Percentiles rank a stretch among this genome's conserved stretches.
Conservation (phyloP, 2,797 vertebrate genomes). For the Sebastes diploproa region DNA sequence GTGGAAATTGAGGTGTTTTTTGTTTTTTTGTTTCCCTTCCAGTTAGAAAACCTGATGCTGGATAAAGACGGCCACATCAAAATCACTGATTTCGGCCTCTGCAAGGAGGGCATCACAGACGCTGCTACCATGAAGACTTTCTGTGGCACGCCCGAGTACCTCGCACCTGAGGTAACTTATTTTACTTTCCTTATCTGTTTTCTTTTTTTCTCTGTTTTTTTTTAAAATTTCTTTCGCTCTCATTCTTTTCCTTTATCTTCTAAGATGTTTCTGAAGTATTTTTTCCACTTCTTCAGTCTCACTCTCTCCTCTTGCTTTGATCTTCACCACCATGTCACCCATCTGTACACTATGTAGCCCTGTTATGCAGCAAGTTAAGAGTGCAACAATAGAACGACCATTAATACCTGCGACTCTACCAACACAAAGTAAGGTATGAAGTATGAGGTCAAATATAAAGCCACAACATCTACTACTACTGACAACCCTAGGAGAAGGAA, state of each 20-base stretch:
- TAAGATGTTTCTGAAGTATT: neutral
- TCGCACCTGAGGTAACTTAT: conserved; percentile 91
- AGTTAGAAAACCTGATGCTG: conserved; percentile 98
- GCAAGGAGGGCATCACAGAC: conserved; percentile 98
- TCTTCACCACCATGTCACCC: neutral
- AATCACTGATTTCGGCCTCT: conserved; percentile 98
- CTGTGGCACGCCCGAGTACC: conserved; percentile 96
- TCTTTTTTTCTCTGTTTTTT: neutral
- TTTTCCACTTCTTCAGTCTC: neutral
- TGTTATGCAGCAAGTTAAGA: neutral
- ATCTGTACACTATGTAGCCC: neutral
- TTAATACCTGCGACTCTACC: neutral
- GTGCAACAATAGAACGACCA: neutral
- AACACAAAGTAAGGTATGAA: neutral
- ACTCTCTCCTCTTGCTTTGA: neutral
- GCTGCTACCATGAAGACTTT: conserved; percentile 99
- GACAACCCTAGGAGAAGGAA: neutral
- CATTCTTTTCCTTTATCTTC: neutral
- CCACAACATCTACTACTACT: neutral
- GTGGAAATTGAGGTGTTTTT: conserved; percentile 12
- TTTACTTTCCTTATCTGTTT: neutral
- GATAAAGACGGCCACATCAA: conserved; percentile 99
- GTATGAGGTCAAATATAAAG: neutral
- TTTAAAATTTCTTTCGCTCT: neutral
- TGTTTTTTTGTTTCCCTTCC: conserved; percentile 33